Percentiles rank a stretch among this genome's conserved stretches.
phyloP scores from a whole-genome alignment of 2,888 invertebrate genomes.

The Pyrocoelia pectoralis region DNA sequence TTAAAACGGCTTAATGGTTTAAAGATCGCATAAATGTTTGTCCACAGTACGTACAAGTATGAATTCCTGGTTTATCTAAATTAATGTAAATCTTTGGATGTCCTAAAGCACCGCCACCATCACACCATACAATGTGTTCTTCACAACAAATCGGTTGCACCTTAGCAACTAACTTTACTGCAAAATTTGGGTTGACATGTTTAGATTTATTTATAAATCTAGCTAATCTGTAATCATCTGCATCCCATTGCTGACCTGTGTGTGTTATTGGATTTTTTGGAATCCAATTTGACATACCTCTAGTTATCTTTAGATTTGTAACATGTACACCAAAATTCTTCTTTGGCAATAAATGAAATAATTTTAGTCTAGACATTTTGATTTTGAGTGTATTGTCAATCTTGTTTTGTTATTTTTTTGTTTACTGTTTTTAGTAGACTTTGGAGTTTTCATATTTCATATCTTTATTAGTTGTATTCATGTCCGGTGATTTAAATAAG shows the following conservation, averaged over 20 bases:
- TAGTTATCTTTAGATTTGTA: conserved; percentile 20
- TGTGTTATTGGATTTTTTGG: conserved; percentile 64
- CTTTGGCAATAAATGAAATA: too few species aligned
- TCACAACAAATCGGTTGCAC: conserved; percentile 81
- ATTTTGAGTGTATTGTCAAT: too few species aligned
- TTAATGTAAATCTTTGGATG: conserved; percentile 99
- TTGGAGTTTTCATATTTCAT: too few species aligned
- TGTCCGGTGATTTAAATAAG: too few species aligned
- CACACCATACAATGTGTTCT: conserved; percentile 87
- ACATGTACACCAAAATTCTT: too few species aligned
- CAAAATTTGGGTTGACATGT: conserved; percentile 88
- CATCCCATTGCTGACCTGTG: conserved; percentile 78
- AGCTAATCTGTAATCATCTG: conserved; percentile 80
- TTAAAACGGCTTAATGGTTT: neutral
- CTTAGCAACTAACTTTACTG: conserved; percentile 87
- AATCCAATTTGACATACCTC: conserved; percentile 47
- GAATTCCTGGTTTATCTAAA: conserved; percentile 65
- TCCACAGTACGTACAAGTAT: neutral
- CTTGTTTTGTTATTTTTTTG: too few species aligned
- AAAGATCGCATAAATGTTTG: neutral
- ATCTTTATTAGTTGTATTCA: too few species aligned
- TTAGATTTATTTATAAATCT: conserved; percentile 81
- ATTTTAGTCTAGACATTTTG: too few species aligned
- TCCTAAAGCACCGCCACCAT: conserved; percentile 94
- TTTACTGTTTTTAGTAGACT: too few species aligned